Base-by-base conservation (phyloP, 2,113 vertebrate genomes). In the Colinus virginianus region DNA sequence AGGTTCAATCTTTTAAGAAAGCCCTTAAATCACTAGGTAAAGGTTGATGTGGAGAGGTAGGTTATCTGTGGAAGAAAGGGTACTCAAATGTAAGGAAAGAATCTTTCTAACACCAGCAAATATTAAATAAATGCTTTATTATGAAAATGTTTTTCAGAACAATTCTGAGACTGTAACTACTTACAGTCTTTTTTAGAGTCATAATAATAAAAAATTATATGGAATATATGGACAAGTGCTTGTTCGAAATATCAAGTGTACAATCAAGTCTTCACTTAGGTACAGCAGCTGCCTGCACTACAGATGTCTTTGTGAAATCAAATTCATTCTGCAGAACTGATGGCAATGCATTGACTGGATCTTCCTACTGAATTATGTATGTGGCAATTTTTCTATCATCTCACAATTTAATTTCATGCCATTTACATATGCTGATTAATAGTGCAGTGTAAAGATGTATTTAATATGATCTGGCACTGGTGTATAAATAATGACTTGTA, bases 371-470 rank as follows among this genome's bases (percentile, higher is more conserved):
- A 94, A 94, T 95, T 93, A 90, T 92, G 82, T 63, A 87, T 93
- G 17, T 76, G 14, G 49, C 36, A 71, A 62, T 69, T 78, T 91
- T 93, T 93, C 22, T 45, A 87, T 90, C 88, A 89, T 66, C 67
- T 89, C 78, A 88, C 84, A 89, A 90, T 88, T 94, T 88, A 90
- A 95, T 95, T 91, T 94, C 22, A 67, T 79, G 49, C 8, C 43
- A 92, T 96, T 95, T 95, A 74, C 78, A 96, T 93, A 71, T 90
- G 78, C 84, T 87, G 59, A 95, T 94, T 95, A 93, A 96, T 93
- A 87, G 70, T 63, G 64, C 43, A 84, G 56, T 70, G 84, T 58
- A 94, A 93, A 96, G 78, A 92, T 74, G 74, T 66, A 85, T 89
- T 91, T 87, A 87, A 94, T 89, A 79, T 89, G 63, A 72, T 75